These are phyloP conservation scores for Cheirogaleus major DNA, from an alignment of 2,797 vertebrate species.

Conservation along the genomic window DNA sequence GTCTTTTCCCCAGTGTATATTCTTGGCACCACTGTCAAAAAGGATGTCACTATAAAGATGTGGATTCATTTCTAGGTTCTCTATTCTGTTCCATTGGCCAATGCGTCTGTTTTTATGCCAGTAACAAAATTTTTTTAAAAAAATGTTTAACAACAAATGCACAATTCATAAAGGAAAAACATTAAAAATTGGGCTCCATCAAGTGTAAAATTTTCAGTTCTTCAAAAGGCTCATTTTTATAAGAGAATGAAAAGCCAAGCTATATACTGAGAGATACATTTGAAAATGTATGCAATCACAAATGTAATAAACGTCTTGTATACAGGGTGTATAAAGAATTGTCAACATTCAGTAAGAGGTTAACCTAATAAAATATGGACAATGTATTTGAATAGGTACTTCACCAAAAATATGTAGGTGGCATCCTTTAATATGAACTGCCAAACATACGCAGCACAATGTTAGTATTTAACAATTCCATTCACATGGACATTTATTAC, in stretches of 20 bases:
- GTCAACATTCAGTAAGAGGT: not conserved
- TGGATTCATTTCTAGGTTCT: too few species aligned
- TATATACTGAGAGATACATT: not conserved
- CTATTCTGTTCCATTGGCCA: too few species aligned
- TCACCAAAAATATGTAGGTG: not conserved
- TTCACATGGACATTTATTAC: too few species aligned
- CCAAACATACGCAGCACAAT: not conserved
- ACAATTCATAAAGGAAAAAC: not conserved
- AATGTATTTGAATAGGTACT: not conserved
- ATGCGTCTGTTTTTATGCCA: not conserved
- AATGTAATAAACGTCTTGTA: not conserved
- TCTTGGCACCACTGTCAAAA: too few species aligned
- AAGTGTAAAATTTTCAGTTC: not conserved
- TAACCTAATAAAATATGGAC: not conserved
- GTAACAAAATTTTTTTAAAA: not conserved
- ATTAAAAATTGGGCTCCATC: not conserved
- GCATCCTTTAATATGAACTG: not conserved
- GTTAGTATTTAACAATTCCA: too few species aligned
- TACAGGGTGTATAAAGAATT: not conserved
- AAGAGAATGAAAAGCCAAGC: not conserved
- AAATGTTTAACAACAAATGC: not conserved
- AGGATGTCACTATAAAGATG: too few species aligned
- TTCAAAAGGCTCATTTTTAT: not conserved
- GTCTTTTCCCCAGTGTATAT: too few species aligned
- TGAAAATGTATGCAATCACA: not conserved